Percentiles rank a stretch among this genome's conserved stretches.
phyloP scores from a whole-genome alignment of 1,140 invertebrate genomes.

The Nasonia longicornis region DNA sequence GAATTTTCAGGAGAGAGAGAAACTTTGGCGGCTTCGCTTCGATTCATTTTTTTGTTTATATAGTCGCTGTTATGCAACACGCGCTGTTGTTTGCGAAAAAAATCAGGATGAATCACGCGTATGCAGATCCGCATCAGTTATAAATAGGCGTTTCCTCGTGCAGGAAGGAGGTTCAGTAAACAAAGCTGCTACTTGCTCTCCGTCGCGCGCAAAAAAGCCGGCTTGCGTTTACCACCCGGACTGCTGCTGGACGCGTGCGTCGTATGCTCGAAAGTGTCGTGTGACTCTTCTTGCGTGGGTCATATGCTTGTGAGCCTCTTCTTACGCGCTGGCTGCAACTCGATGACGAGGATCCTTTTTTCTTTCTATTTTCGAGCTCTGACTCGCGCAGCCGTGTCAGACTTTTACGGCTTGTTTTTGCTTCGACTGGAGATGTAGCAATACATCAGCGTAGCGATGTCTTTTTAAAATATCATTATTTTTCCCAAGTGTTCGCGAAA shows the following conservation, averaged over 20 bases:
- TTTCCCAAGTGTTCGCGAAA: not conserved
- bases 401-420: too few relatives aligned
- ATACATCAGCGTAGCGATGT: too few relatives aligned
- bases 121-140: not conserved
- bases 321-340: not conserved
- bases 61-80: not conserved
- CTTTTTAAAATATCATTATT: too few relatives aligned
- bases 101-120: not conserved
- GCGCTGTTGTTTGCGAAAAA: not conserved
- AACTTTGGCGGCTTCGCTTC: not conserved
- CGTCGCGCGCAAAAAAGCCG: not conserved
- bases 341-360: not conserved
- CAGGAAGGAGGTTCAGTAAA: not conserved
- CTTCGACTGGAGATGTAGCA: too few relatives aligned
- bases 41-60: not conserved
- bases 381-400: too few relatives aligned
- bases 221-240: not conserved
- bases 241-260: not conserved
- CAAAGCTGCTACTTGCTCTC: not conserved
- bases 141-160: not conserved
- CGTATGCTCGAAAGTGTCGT: slow-evolving; percentile 11
- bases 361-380: not conserved
- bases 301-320: not conserved
- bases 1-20: not conserved
- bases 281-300: not conserved